Base-by-base conservation (phyloP, 2,888 invertebrate species). In the Ornithoptera alexandrae region DNA sequence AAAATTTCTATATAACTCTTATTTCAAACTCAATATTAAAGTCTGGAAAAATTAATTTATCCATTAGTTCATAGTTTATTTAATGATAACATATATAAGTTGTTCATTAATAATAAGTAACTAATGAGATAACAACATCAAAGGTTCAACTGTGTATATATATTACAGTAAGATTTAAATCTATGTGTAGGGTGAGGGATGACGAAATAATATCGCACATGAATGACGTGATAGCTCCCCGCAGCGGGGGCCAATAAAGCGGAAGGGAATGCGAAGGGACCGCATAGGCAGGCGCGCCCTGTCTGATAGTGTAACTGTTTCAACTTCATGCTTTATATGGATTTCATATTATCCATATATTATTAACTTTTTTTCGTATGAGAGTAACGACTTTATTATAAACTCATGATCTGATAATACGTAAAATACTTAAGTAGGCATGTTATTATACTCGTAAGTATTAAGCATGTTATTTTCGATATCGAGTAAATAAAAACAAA, bases 181-280 rank as follows among this genome's bases (percentile, higher is more conserved):
- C 60, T 67, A 77, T 79, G 84, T 84, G 85, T 78, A 75, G 74
- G 67, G 71, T 46, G 71, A 68, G 73, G 79, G 81, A 84, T 86
- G 85, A 84, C 81, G 81, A 83, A 82, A 86, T 84, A 86, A 85
- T 83, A 81, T 83, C 77, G 81, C 81, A 79, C 81, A 79, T 83
- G 82, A 81, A 82, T 83, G 81, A 79, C 79, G 79, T 77, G 82
- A 78, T 78, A 74, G 78, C 77, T 77, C 81, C 83, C 83, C 76
- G 82, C 71, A 82, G 84, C 63, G 83, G 80, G 77, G 81, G 80
- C 77, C 80, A 84, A 83, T 81, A 77, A 80, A 72, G 77, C 75
- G 81, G 81, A 84, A 86, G 85, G 87, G 86, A 76, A 75, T 70
- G 65, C 65, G 61, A n/a, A 70, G 70, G 70, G 70, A 72, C 71